Conservation (phyloP, 2,888 invertebrate species). For the Xestia rhomboidea region DNA sequence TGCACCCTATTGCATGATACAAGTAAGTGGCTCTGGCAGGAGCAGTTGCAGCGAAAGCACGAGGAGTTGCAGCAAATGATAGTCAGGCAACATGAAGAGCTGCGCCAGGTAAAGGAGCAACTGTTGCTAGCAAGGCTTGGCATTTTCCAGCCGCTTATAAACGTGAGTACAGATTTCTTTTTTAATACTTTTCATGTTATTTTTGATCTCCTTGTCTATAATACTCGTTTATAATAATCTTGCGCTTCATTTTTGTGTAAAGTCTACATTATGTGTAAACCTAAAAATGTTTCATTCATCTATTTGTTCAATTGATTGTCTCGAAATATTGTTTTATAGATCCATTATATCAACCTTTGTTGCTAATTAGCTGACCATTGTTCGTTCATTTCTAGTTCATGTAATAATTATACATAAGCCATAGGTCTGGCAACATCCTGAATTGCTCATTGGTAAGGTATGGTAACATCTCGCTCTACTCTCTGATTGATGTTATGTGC, state of each 20-base stretch:
- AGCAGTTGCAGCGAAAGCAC: conserved; percentile 95
- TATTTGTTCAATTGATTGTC: conserved; percentile 7
- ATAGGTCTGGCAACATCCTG: conserved; percentile 27
- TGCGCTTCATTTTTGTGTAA: conserved; percentile 18
- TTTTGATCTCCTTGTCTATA: background rate
- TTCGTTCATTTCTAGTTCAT: background rate
- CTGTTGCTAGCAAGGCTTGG: conserved; percentile 95
- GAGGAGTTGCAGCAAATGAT: conserved; percentile 96
- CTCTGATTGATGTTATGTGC: conserved; percentile 12
- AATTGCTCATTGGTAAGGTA: conserved; percentile 31
- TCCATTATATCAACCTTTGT: background rate
- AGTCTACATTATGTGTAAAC: background rate
- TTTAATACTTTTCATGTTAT: background rate
- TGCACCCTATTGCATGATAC: conserved; percentile 71
- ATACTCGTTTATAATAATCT: conserved; percentile 8
- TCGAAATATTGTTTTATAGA: background rate
- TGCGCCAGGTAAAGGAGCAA: conserved; percentile 96
- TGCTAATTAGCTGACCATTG: background rate
- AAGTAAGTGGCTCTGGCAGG: conserved; percentile 90
- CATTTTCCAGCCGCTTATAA: conserved; percentile 87
- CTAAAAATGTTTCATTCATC: background rate
- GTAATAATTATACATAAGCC: conserved; percentile 15
- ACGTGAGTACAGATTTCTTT: conserved; percentile 75
- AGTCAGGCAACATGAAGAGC: conserved; percentile 95
- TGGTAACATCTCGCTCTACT: conserved; percentile 7